Conservation (phyloP, 2,113 vertebrate genomes). For the Platanista minor region DNA sequence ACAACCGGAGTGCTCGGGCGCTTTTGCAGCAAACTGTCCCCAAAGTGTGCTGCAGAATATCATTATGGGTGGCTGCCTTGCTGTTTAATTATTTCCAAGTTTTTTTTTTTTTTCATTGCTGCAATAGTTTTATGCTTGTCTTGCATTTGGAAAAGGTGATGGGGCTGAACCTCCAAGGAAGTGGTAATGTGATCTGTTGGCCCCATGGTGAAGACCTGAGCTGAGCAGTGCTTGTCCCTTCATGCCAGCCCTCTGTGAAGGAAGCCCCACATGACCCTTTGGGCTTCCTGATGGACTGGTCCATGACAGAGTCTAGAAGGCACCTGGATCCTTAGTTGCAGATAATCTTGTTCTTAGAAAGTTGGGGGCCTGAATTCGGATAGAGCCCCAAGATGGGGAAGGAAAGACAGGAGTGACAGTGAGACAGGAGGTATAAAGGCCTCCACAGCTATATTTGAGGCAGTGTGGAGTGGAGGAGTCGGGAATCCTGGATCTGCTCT, state of each 20-base stretch:
- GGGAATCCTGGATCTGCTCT: neutral
- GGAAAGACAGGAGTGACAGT: neutral
- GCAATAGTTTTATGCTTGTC: constrained; percentile 86
- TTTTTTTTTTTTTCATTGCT: constrained; percentile 80
- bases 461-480: neutral
- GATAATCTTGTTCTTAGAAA: neutral
- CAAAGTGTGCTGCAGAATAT: constrained; percentile 88
- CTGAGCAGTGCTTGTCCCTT: neutral
- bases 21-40: constrained; percentile 86
- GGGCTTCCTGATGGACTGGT: neutral
- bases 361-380: neutral
- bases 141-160: constrained; percentile 85
- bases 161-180: constrained; percentile 79
- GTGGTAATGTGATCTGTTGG: constrained; percentile 70
- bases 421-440: no score
- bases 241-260: neutral
- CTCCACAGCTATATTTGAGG: neutral
- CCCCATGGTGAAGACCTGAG: neutral
- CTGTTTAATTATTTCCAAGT: constrained; percentile 90
- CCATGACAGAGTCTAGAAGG: neutral
- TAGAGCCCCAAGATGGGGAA: neutral
- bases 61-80: constrained; percentile 89
- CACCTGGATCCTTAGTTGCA: neutral
- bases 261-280: neutral
- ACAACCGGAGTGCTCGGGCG: constrained; percentile 85